These are phyloP conservation scores for Gavia stellata DNA, from an alignment of 2,113 vertebrate species.

Conservation along the genomic window DNA sequence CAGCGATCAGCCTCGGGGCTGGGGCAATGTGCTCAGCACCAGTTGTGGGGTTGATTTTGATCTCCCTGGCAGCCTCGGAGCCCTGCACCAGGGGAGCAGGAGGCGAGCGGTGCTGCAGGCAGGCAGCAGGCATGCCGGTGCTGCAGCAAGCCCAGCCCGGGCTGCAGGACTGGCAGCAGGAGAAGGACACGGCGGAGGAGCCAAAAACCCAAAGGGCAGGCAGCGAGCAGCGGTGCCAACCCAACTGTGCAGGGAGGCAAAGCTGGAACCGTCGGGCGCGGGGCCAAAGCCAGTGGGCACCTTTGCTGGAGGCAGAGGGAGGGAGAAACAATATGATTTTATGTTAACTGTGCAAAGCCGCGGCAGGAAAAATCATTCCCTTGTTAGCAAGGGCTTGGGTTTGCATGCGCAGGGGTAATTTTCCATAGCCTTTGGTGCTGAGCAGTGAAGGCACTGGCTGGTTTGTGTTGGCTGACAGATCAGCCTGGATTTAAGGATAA, in stretches of 20 bases:
- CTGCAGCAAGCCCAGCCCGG: neutral
- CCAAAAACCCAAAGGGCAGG: neutral
- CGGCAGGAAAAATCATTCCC: neutral
- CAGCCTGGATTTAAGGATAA: neutral
- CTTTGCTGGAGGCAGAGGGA: neutral
- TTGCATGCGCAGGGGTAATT: rapidly evolving
- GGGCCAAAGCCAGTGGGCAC: neutral
- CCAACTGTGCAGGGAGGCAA: too few species aligned
- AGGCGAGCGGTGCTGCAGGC: neutral
- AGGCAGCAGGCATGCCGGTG: neutral
- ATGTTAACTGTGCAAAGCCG: neutral
- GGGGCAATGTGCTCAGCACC: neutral
- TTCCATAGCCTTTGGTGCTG: neutral
- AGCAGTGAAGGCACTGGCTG: rapidly evolving
- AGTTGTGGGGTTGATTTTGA: neutral
- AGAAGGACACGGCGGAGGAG: neutral
- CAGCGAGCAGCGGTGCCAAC: neutral
- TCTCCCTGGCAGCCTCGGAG: neutral
- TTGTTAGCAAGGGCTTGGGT: neutral
- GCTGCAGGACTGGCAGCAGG: neutral
- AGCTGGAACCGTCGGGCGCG: neutral
- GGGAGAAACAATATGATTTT: neutral
- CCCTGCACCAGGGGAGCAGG: neutral
- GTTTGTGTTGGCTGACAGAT: neutral
- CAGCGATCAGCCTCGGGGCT: neutral